Base-by-base conservation (phyloP, 2,797 vertebrate species). In the Manis pentadactyla region DNA sequence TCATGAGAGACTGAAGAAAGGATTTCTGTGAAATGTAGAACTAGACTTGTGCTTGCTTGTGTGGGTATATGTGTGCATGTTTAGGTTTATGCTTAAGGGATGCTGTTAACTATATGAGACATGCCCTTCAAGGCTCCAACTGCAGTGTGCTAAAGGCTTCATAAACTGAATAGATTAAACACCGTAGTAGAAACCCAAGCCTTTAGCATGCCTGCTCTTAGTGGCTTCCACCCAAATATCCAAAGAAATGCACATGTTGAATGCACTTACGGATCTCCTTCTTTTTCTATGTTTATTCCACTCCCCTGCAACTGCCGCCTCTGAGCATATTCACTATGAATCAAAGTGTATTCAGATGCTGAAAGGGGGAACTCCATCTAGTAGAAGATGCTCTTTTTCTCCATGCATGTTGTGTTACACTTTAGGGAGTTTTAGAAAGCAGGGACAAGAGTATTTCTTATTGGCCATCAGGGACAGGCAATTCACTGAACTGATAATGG, bases 91-190 rank as follows among this genome's bases (percentile, higher is more conserved):
- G 7, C 73, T 66, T 78, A 68, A 94, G 53, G 31, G 31, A 64
- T 77, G 19, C 49, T 81, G 46, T 87, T 91, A 83, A 89, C 53
- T 51, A 53, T 71, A 42, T 87, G 51, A 85, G 37, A 64, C 73
- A 71, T 29, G 42, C 29, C 75, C 64, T 93, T 69, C 46, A 82
- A 83, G 94, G 75, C 39, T 90, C 49, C 69, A 74, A 68, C 96
- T 69, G 84, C 90, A 85, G 0, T 77, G 39, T 63, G 57, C 34
- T 66, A 11, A 95, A 61, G 71, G 29, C 91, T 59, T 37, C 29
- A 69, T 75, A 87, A 88, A 84, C 42, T 1, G 29, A 88, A 25
- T 42, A 66, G 29, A 27, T 17, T 88, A 66, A 94, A 55, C 31
- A 64, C 42, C 69, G 2, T 10, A 29, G 23, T 17, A 74, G 96